Percentiles rank a stretch among this genome's conserved stretches.
phyloP scores from a whole-genome alignment of 2,797 vertebrate species.

The Hoplostethus mediterraneus region DNA sequence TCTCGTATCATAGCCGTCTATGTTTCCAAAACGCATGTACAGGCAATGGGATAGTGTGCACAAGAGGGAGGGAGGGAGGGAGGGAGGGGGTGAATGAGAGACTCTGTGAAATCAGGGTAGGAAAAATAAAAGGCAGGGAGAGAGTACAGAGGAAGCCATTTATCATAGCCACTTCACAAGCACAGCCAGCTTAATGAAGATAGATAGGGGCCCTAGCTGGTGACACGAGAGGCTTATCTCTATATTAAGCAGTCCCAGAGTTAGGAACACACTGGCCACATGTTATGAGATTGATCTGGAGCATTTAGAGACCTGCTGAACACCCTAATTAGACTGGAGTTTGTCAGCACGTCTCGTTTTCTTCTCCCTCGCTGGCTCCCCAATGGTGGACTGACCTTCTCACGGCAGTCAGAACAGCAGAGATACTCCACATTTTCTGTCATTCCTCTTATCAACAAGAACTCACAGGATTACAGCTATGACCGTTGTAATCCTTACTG shows the following conservation, averaged over 20 bases:
- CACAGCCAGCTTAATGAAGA: conserved; percentile 68
- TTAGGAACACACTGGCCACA: conserved; percentile 46
- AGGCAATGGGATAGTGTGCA: conserved; percentile 21
- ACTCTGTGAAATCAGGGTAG: conserved; percentile 18
- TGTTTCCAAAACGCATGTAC: neutral
- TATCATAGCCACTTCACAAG: conserved; percentile 61
- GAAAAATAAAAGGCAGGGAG: conserved; percentile 35
- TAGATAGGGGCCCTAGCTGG: conserved; percentile 55
- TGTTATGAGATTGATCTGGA: conserved; percentile 58
- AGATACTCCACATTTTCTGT: neutral
- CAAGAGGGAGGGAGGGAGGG: conserved; percentile 46
- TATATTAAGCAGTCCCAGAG: conserved; percentile 57
- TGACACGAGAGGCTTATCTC: conserved; percentile 52
- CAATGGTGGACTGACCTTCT: conserved; percentile 28
- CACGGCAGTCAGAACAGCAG: conserved; percentile 9
- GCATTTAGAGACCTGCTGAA: conserved; percentile 45
- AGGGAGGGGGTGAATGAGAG: conserved; percentile 27
- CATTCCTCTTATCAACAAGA: conserved; percentile 9
- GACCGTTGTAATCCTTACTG: neutral
- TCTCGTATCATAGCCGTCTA: neutral
- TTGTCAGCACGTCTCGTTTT: conserved; percentile 41
- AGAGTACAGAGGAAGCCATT: conserved; percentile 61
- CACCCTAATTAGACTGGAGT: conserved; percentile 45
- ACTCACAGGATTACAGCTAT: neutral
- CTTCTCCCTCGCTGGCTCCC: conserved; percentile 1